Evolutionary conservation across 2,113 vertebrate genomes (phyloP).

Genomic region (Sapajus apella): DNA sequence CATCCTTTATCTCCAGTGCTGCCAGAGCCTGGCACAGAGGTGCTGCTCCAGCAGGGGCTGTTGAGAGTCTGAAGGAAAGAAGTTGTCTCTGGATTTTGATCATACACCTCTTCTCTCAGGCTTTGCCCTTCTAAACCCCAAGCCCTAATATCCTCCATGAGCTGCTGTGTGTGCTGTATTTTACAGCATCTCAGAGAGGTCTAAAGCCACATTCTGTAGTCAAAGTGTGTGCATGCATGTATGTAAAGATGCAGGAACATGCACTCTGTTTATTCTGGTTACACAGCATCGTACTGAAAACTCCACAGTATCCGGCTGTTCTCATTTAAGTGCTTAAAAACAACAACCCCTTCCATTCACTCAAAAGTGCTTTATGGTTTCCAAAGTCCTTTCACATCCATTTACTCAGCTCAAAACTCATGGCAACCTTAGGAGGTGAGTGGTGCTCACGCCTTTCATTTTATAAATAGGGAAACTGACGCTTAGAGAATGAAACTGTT

Average conservation of each 20-base stretch:
- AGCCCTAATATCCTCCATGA: background rate
- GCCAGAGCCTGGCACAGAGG: background rate
- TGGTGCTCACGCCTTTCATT: background rate
- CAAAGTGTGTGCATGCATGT: conserved; percentile 36
- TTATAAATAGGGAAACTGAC: background rate
- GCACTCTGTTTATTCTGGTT: conserved; percentile 73
- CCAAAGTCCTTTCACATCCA: background rate
- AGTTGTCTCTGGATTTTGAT: background rate
- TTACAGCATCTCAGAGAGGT: background rate
- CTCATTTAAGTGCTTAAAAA: conserved; percentile 61
- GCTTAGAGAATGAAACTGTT: background rate
- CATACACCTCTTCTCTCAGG: background rate
- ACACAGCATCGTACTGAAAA: conserved; percentile 55
- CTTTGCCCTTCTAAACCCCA: background rate
- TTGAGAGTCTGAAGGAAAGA: background rate
- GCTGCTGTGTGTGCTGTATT: background rate
- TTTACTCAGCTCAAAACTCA: background rate
- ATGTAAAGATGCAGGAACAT: background rate
- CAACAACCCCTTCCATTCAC: conserved; percentile 42
- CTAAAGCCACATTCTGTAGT: background rate
- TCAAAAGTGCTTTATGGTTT: background rate
- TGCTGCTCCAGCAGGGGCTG: background rate
- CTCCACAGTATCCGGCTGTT: conserved; percentile 46
- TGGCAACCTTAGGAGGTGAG: background rate
- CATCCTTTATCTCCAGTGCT: background rate